Conservation (phyloP, 2,888 invertebrate species). For the Drosophila meridiana region DNA sequence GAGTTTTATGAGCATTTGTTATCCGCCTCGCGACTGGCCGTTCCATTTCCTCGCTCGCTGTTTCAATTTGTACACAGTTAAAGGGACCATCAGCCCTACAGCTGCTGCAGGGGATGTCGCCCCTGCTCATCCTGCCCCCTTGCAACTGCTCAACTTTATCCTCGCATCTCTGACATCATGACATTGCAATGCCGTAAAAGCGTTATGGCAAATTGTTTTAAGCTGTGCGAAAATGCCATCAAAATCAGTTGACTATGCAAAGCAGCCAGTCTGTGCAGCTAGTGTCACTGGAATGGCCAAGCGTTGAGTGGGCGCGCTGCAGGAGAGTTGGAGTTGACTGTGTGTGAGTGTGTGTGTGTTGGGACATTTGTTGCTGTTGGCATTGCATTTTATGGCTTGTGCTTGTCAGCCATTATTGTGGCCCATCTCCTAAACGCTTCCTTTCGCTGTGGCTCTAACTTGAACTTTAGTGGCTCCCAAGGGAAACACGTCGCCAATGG, state of each 20-base stretch:
- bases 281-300: slow-evolving; percentile 5
- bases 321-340: not conserved
- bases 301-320: not conserved
- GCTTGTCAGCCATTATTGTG: slow-evolving; percentile 77
- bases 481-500: slow-evolving; percentile 37
- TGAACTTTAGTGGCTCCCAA: slow-evolving; percentile 50
- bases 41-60: slow-evolving; percentile 50
- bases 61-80: slow-evolving; percentile 72
- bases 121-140: not conserved
- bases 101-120: not conserved
- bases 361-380: slow-evolving; percentile 64
- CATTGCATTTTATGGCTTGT: slow-evolving; percentile 79
- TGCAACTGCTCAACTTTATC: slow-evolving; percentile 26
- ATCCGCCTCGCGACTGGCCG: slow-evolving; percentile 44
- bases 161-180: slow-evolving; percentile 63
- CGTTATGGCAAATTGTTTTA: slow-evolving; percentile 80
- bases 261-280: slow-evolving; percentile 49
- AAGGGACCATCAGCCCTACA: slow-evolving; percentile 47
- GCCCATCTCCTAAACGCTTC: slow-evolving; percentile 56
- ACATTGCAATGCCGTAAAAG: slow-evolving; percentile 66
- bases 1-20: slow-evolving; percentile 76
- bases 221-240: slow-evolving; percentile 80
- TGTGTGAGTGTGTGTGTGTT: not conserved
- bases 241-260: slow-evolving; percentile 80
- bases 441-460: slow-evolving; percentile 29